Conservation (phyloP, 2,888 invertebrate species). For the Patella depressa region DNA sequence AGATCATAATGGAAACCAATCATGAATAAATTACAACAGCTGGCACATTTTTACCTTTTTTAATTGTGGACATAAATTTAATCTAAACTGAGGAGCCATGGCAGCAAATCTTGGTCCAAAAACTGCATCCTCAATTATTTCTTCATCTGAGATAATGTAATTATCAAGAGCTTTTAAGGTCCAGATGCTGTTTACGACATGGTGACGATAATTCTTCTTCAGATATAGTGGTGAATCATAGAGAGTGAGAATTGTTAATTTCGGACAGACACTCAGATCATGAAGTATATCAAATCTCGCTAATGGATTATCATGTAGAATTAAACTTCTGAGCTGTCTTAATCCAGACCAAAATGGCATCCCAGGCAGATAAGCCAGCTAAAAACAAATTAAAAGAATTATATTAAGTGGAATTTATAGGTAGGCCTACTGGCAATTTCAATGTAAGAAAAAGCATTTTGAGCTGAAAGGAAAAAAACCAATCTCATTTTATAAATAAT, state of each 20-base stretch:
- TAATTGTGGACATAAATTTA: constrained; percentile 56
- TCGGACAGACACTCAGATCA: constrained; percentile 58
- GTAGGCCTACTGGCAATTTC: too few species aligned
- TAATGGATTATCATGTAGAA: constrained; percentile 71
- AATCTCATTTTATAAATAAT: too few species aligned
- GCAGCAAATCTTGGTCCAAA: constrained; percentile 60
- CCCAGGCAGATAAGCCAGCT: constrained; percentile 65
- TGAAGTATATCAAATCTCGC: constrained; percentile 66
- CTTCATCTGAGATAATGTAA: constrained; percentile 69
- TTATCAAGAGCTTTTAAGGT: constrained; percentile 68
- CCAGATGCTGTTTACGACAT: constrained; percentile 70
- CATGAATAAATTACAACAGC: too few species aligned
- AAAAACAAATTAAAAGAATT: constrained; percentile 17
- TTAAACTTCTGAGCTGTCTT: constrained; percentile 58
- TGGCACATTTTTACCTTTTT: constrained; percentile 43
- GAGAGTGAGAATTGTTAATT: constrained; percentile 61
- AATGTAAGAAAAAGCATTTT: too few species aligned
- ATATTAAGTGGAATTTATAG: too few species aligned
- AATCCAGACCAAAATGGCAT: constrained; percentile 65
- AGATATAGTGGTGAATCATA: constrained; percentile 69
- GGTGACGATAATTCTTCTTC: constrained; percentile 69
- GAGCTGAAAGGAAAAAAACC: too few species aligned
- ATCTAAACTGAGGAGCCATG: constrained; percentile 48
- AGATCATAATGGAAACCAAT: background rate
- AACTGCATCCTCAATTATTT: constrained; percentile 70